These are phyloP conservation scores for Lindbergichthys nudifrons DNA, from an alignment of 2,797 vertebrate species.

Conservation along the genomic window DNA sequence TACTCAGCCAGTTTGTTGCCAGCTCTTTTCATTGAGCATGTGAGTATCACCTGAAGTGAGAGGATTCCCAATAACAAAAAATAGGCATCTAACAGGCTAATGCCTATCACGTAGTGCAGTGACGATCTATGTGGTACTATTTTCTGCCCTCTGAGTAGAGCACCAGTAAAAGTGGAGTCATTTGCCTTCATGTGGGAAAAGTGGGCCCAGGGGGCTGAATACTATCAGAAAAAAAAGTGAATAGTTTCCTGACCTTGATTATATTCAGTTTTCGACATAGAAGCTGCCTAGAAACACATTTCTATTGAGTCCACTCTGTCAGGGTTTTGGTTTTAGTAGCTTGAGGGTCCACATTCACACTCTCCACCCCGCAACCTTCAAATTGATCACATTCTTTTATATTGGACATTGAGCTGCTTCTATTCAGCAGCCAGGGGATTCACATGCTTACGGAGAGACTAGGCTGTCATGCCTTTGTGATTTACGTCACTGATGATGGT, in stretches of 20 bases:
- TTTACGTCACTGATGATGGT: constrained; percentile 37
- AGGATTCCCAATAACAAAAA: constrained; percentile 19
- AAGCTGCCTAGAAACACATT: constrained; percentile 47
- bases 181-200: constrained; percentile 28
- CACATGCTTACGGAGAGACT: not conserved
- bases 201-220: constrained; percentile 12
- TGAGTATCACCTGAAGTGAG: constrained; percentile 53
- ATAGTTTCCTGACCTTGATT: constrained; percentile 46
- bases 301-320: constrained; percentile 35
- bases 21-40: constrained; percentile 44
- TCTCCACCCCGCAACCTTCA: constrained; percentile 3
- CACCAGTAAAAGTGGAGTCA: constrained; percentile 1
- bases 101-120: not conserved
- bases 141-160: not conserved
- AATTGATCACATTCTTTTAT: constrained; percentile 47
- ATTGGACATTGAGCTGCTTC: constrained; percentile 40
- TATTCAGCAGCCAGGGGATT: constrained; percentile 17
- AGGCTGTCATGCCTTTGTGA: constrained; percentile 7
- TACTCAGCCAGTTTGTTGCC: constrained; percentile 45
- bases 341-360: constrained; percentile 32
- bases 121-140: not conserved
- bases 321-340: constrained; percentile 33
- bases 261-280: constrained; percentile 44
- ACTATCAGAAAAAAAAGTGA: constrained; percentile 29
- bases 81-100: not conserved